Percentiles rank a stretch among this genome's conserved stretches.
Evolutionary conservation across 1,140 invertebrate genomes (phyloP).

Genomic region (Drosophila oshimai): DNA sequence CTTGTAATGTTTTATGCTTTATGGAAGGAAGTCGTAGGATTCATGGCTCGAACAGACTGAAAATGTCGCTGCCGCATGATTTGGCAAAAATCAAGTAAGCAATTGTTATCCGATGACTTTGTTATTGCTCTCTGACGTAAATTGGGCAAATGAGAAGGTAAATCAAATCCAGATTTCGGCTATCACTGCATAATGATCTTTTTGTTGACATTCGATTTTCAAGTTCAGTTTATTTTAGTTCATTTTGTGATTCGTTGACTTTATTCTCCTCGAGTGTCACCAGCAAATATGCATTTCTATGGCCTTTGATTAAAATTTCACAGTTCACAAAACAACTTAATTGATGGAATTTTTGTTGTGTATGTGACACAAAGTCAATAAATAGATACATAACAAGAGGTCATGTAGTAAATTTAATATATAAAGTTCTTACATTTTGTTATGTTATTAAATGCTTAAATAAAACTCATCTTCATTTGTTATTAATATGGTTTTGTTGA

Average conservation of each 20-base stretch:
- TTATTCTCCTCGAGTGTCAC: background rate
- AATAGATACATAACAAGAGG: background rate
- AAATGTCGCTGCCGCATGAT: slow-evolving; percentile 26
- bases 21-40: slow-evolving; percentile 28
- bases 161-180: background rate
- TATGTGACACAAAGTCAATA: background rate
- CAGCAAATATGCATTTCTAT: background rate
- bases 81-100: slow-evolving; percentile 18
- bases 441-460: too few species aligned
- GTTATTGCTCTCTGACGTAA: slow-evolving; percentile 1
- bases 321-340: background rate
- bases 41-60: slow-evolving; percentile 26
- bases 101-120: slow-evolving; percentile 21
- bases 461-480: too few species aligned
- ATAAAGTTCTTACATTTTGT: too few species aligned
- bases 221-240: background rate
- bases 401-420: too few species aligned
- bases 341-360: too few species aligned
- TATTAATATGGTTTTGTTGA: too few species aligned
- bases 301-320: background rate
- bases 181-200: background rate
- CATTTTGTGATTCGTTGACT: background rate
- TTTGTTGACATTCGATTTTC: background rate
- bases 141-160: background rate
- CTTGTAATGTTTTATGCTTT: slow-evolving; percentile 11